phyloP scores from a whole-genome alignment of 2,113 vertebrate species.

The Crotalus viridis region DNA sequence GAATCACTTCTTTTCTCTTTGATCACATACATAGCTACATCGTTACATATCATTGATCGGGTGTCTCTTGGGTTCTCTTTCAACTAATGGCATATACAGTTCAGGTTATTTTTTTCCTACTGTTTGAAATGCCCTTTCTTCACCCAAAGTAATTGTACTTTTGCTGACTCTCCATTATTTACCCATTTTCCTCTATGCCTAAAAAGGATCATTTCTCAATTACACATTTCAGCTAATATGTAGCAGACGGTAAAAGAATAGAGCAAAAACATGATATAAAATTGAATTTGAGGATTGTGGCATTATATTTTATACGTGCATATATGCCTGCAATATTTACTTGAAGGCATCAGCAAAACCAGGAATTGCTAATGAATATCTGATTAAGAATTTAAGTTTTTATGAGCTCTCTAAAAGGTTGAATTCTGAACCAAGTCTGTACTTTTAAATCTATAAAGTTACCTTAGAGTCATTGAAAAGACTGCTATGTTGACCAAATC shows the following conservation, averaged over 20 bases:
- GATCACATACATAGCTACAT: background rate
- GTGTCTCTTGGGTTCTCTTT: background rate
- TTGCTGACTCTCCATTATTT: background rate
- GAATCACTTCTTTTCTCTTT: background rate
- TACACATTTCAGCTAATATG: background rate
- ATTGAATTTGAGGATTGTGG: background rate
- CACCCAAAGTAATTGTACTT: background rate
- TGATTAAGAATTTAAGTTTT: constrained; percentile 33
- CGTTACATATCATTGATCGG: background rate
- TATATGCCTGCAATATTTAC: constrained; percentile 37
- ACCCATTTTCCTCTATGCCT: background rate
- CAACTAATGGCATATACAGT: background rate
- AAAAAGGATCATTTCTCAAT: background rate
- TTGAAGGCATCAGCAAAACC: constrained; percentile 38
- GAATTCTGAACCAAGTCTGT: background rate
- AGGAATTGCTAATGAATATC: constrained; percentile 42
- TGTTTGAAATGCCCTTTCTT: background rate
- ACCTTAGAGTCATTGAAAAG: background rate
- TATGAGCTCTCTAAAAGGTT: constrained; percentile 27
- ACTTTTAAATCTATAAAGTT: fast-evolving
- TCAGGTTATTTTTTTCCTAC: background rate
- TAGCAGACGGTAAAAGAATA: background rate
- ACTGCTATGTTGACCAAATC: background rate
- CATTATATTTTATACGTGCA: background rate
- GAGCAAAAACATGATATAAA: background rate